Percentiles rank a stretch among this genome's conserved stretches.
Evolutionary conservation across 1,140 invertebrate genomes (phyloP).

Genomic region (Potamilus streckersoni): DNA sequence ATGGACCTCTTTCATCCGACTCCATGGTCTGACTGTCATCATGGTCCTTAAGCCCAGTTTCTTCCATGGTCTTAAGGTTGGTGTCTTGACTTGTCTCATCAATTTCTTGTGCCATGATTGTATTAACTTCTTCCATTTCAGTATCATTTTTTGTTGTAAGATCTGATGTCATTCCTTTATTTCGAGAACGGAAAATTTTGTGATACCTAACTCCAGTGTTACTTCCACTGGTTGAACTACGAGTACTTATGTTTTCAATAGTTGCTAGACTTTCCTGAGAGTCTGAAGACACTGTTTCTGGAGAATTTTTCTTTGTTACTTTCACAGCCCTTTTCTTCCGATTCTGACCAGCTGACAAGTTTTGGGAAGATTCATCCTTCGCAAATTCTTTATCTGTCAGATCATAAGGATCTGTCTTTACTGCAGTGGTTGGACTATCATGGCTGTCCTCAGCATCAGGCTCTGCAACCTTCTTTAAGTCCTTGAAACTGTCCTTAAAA

Average conservation of each 20-base stretch:
- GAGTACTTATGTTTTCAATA: too few relatives aligned
- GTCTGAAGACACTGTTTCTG: too few relatives aligned
- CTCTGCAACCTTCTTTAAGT: conserved; percentile 9
- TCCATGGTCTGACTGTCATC: background rate
- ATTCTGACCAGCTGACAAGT: too few relatives aligned
- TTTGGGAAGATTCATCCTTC: too few relatives aligned
- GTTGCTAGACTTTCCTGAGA: too few relatives aligned
- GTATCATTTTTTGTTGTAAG: background rate
- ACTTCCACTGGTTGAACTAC: too few relatives aligned
- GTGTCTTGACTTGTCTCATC: background rate
- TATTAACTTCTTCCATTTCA: background rate
- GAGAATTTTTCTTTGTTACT: too few relatives aligned
- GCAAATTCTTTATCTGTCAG: too few relatives aligned
- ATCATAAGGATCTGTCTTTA: too few relatives aligned
- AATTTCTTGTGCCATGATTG: background rate
- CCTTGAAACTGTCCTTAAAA: conserved; percentile 32
- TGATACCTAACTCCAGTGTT: conserved; percentile 15
- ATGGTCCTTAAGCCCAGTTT: background rate
- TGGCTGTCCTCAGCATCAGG: too few relatives aligned
- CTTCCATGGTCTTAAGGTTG: background rate
- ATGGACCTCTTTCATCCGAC: background rate
- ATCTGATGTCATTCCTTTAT: conserved; percentile 25
- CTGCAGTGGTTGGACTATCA: too few relatives aligned
- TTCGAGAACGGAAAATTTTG: conserved; percentile 27
- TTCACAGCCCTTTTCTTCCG: too few relatives aligned